Evolutionary conservation across 2,113 vertebrate species (phyloP), one percentile per base, ranked within the genome.

Genomic region (Leucosticte australis): DNA sequence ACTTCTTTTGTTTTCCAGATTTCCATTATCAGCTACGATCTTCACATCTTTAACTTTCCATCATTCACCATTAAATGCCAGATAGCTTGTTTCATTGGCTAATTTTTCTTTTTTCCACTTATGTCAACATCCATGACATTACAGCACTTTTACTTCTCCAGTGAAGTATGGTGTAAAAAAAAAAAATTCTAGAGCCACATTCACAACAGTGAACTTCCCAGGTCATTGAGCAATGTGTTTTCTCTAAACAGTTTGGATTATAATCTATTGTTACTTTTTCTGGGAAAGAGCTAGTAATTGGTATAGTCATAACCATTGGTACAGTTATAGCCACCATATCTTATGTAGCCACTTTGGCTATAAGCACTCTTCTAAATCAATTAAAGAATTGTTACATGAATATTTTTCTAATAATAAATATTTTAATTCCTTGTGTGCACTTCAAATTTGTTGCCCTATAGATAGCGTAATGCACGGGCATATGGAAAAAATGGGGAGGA

Each of bases 61-160:
- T 87, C 63, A 42, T 90, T 95, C 60, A 86, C 64, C 79, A 76
- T 79, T 93, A 96, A 92, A 88, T 94, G 60, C 85, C 90, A 96
- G 71, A 87, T 88, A 96, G 73, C 49, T 68, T 82, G 86, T 85
- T 95, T 93, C 86, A 83, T 56, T 89, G 74, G 73, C 57, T 97
- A 96, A 89, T 96, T 96, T 97, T 97, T 97, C 5, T 9, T 85
- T 96, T 97, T 92, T 68, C 80, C 50, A 82, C 30, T 93, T 94
- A 53, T 44, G 52, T 83, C 91, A 96, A 63, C 57, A 86, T 82
- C 73, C 31, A 80, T 91, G 83, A 84, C 41, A 89, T 95, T 83
- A 59, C 49, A 95, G 39, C 33, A 87, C 60, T 94, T 95, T 95
- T 92, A 94, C 86, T 90, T 95, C 68, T 97, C 95, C 55, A 95